Evolutionary conservation across 2,113 vertebrate species (phyloP), one percentile per base, ranked within the genome.

Genomic region (Microcebus ravelobensis): DNA sequence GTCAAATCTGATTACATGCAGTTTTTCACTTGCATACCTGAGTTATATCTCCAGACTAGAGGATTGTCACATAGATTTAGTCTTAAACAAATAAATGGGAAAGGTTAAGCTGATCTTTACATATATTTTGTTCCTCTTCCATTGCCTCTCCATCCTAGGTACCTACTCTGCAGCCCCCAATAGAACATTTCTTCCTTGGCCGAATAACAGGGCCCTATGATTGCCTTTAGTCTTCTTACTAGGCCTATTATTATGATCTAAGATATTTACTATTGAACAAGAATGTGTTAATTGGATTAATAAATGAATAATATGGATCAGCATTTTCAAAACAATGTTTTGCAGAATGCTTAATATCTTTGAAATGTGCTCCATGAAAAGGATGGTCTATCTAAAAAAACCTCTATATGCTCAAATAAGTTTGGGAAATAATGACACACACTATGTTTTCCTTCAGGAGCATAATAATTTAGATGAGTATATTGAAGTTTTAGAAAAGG

Each of bases 251-350:
- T 57, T 82, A 79, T 31, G 83, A 74, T 70, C 27, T 70, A 90
- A 93, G 9, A 68, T 27, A 93, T 73, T 76, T 82, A 73, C 52
- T 82, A 20, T 87, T 79, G 39, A 82, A 81, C 10, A 86, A 87
- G n/a, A 93, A 87, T 77, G 31, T 88, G 42, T 87, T 68, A 85
- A 85, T 57, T 85, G 21, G 68, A 45, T 86, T 61, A 86, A 76
- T 87, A 67, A 76, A 50, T 80, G n/a, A 87, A 80, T 61, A 90
- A 61, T 61, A 18, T 93, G 31, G 21, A 67, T 70, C 34, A 59
- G 42, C 67, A 93, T 90, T 86, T 96, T 42, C 14, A 71, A 61
- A 82, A 90, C n/a, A 65, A 42, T 61, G 12, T 74, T 93, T 85
- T 85, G 17, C 34, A 68, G 27, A 81, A 73, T 67, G 34, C 23